Percentiles rank a stretch among this genome's conserved stretches.
These are phyloP conservation scores for Polyommatus icarus DNA, from an alignment of 2,888 invertebrate species.

Conservation along the genomic window DNA sequence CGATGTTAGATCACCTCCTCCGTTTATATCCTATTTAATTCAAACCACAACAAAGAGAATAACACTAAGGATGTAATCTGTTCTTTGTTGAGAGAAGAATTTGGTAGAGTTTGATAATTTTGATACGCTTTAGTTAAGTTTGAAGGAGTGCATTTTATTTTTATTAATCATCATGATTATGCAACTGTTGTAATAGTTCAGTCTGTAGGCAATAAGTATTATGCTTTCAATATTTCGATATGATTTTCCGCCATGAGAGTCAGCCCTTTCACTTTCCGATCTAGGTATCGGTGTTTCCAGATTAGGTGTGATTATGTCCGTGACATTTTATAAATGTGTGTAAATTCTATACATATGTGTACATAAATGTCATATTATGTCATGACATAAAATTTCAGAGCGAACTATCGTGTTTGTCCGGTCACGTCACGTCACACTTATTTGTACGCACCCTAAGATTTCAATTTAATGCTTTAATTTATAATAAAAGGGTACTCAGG, in stretches of 20 bases:
- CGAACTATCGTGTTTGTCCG: no score
- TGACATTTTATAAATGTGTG: background rate
- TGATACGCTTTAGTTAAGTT: background rate
- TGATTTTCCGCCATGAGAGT: background rate
- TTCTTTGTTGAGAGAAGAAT: background rate
- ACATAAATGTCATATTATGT: background rate
- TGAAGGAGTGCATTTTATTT: background rate
- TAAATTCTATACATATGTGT: background rate
- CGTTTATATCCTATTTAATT: background rate
- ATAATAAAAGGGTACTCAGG: background rate
- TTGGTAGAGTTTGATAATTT: background rate
- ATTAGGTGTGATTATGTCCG: background rate
- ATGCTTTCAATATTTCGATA: background rate
- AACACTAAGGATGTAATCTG: background rate
- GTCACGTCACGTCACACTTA: background rate
- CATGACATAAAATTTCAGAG: background rate
- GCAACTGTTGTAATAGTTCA: background rate
- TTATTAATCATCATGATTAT: background rate
- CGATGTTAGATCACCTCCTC: constrained; percentile 13
- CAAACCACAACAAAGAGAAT: background rate
- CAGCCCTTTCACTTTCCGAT: background rate
- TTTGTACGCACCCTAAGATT: background rate
- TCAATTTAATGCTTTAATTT: background rate
- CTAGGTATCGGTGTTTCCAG: background rate
- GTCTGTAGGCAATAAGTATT: background rate